A percentile compares a stretch with the other conserved stretches of the same genome.
These are phyloP conservation scores for Alligator sinensis DNA, from an alignment of 2,113 vertebrate genomes.

Conservation along the genomic window DNA sequence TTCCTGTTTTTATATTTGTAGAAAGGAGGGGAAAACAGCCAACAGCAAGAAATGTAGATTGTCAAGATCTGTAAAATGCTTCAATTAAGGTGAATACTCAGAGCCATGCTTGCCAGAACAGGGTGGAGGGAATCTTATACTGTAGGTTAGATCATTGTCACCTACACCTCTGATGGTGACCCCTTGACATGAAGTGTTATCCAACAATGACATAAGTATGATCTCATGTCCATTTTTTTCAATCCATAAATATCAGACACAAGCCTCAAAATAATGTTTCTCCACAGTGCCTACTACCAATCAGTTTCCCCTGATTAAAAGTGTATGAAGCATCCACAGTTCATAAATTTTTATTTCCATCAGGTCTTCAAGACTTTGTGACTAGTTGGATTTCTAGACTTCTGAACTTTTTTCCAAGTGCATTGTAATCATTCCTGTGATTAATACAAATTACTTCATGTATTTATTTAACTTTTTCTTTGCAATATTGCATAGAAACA, in stretches of 20 bases:
- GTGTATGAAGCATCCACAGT: not conserved
- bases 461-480: conserved; percentile 13
- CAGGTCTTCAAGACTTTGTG: not conserved
- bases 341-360: conserved; percentile 12
- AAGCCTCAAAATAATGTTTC: not conserved
- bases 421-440: not conserved
- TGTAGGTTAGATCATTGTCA: conserved; percentile 21
- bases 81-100: not conserved
- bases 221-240: not conserved
- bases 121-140: conserved; percentile 41
- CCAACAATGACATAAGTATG: conserved; percentile 14
- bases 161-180: not conserved
- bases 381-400: not conserved
- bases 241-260: not conserved
- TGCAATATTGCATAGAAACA: not conserved
- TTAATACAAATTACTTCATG: conserved; percentile 1
- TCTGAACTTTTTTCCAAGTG: not conserved
- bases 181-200: not conserved
- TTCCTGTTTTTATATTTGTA: not conserved
- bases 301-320: not conserved
- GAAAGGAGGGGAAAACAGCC: not conserved
- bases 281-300: not conserved
- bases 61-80: not conserved
- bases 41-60: not conserved
- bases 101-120: conserved; percentile 14